These are phyloP conservation scores for Monarcha castaneiventris DNA, from an alignment of 2,113 vertebrate genomes.

Conservation along the genomic window DNA sequence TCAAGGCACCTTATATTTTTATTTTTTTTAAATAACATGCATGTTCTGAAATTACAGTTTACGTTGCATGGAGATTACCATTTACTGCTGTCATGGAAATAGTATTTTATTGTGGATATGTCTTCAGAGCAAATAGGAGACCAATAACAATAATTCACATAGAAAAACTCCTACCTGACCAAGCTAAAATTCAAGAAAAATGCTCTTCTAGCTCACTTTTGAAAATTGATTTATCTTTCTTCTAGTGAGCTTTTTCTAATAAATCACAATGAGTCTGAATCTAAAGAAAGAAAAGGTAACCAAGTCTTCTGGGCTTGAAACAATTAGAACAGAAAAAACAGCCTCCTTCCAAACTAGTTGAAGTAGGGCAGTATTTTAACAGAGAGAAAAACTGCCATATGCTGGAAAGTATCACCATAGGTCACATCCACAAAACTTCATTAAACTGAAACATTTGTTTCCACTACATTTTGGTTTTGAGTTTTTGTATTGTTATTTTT, in stretches of 20 bases:
- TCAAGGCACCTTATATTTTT: conserved; percentile 84
- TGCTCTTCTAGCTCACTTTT: conserved; percentile 18
- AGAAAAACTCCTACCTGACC: conserved; percentile 25
- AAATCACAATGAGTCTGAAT: neutral
- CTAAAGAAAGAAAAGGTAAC: conserved; percentile 10
- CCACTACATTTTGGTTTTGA: neutral
- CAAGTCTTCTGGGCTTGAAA: neutral
- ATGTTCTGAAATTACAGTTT: conserved; percentile 80
- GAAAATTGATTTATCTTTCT: conserved; percentile 13
- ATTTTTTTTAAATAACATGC: conserved; percentile 82
- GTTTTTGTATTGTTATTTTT: neutral
- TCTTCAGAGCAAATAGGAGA: conserved; percentile 75
- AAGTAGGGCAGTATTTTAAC: conserved; percentile 3
- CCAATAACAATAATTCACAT: conserved; percentile 46
- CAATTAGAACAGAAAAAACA: neutral
- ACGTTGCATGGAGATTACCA: conserved; percentile 84
- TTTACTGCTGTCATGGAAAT: conserved; percentile 78
- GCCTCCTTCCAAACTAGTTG: neutral
- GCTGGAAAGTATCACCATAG: conserved; percentile 10
- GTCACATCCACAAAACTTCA: neutral
- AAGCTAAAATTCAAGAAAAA: conserved; percentile 45
- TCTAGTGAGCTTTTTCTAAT: conserved; percentile 6
- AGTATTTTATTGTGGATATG: conserved; percentile 77
- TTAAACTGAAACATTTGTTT: conserved; percentile 28
- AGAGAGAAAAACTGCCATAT: neutral